Evolutionary conservation across 2,888 invertebrate genomes (phyloP), one percentile per base, ranked within the genome.

Genomic region (Phaonia tiefii): DNA sequence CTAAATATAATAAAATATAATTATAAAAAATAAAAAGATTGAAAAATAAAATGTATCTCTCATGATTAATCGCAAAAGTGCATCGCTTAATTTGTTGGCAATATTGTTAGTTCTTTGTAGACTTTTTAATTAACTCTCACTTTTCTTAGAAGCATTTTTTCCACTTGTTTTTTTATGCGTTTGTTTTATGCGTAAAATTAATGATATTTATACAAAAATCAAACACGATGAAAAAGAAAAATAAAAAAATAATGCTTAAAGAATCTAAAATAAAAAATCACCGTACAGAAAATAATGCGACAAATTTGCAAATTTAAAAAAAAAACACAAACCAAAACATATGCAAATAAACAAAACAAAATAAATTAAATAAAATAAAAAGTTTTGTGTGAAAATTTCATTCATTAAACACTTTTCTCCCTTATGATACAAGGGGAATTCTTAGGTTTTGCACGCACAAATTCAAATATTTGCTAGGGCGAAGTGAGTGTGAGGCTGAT

Each of bases 371-470:
- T 70, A 75, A 69, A 66, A 46, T 39, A 74, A 73, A 75, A 72
- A 72, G 56, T 81, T 81, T 75, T 81, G 77, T 78, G 69, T 65
- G 63, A 75, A 81, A 81, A 54, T 75, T 81, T 81, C 81, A 81
- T 81, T 81, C 81, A 81, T 81, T 81, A 81, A 81, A 81, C 56
- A 56, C n/a, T 31, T 42, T 63, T 42, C 42, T 63, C 7, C 17
- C 31, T 26, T 3, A 31, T 8, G 31, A 31, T 8, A 5, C 31
- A 31, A 31, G 31, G 31, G 31, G 31, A n/a, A 5, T 31, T 31
- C 8, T 31, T 3, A 31, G 31, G 31, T 31, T 3, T 8, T 8
- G 3, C 31, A 31, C 31, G 31, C 31, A 31, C 31, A 3, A 8
- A 3, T 5, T 5, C 31, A 31, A 31, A 31, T 8, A 31, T 8